These are phyloP conservation scores for Channa striata DNA, from an alignment of 2,797 vertebrate species.

Conservation along the genomic window DNA sequence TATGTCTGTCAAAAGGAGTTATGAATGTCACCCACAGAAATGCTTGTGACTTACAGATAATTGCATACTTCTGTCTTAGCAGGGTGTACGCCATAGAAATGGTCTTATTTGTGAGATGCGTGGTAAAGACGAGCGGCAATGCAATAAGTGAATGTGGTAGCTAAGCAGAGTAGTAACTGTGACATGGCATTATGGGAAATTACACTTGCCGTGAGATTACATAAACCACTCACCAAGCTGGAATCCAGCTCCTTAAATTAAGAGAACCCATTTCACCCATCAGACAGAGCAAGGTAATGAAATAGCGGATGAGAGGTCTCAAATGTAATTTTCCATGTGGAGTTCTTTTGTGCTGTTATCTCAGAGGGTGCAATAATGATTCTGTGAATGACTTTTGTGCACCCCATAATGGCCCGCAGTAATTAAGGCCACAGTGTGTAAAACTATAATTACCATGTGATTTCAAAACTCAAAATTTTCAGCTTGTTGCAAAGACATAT, in stretches of 20 bases:
- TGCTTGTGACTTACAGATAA: constrained; percentile 85
- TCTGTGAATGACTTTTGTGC: constrained; percentile 87
- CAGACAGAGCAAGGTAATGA: constrained; percentile 86
- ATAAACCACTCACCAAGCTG: constrained; percentile 86
- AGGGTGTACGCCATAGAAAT: constrained; percentile 88
- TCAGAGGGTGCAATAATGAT: constrained; percentile 87
- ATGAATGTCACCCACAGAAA: constrained; percentile 86
- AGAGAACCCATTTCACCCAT: constrained; percentile 88
- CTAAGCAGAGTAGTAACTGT: constrained; percentile 84
- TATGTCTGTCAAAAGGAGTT: constrained; percentile 78
- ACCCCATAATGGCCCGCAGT: constrained; percentile 84
- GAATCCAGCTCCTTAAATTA: constrained; percentile 89
- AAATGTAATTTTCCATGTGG: constrained; percentile 89
- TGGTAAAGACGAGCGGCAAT: constrained; percentile 71
- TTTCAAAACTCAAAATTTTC: constrained; percentile 84
- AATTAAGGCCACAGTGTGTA: constrained; percentile 84
- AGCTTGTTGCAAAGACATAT: constrained; percentile 78
- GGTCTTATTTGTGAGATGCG: constrained; percentile 84
- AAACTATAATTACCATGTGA: constrained; percentile 86
- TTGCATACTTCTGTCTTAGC: constrained; percentile 86
- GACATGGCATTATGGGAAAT: constrained; percentile 87
- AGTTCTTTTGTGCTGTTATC: constrained; percentile 88
- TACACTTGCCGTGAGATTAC: constrained; percentile 86
- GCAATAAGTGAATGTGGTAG: constrained; percentile 82
- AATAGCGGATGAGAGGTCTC: constrained; percentile 87